Base-by-base conservation (phyloP, 2,113 vertebrate species). In the Cichladusa arquata region DNA sequence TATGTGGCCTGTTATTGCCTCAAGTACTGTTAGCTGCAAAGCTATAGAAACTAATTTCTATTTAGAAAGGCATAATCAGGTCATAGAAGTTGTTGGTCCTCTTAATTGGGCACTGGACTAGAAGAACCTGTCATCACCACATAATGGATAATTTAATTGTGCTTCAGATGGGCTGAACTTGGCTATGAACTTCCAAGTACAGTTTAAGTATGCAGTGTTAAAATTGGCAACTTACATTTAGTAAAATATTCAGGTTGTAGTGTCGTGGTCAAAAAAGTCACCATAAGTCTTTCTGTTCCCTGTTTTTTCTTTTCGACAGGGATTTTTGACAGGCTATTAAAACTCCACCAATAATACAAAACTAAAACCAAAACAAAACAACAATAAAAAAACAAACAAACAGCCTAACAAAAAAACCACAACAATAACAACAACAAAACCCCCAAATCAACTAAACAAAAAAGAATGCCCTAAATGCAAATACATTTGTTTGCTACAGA, bases 261-360 rank as follows among this genome's bases (percentile, higher is more conserved):
- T 45, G 33, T 90, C 66, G 38, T 98, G 98, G 98, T 98, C 98
- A 92, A 97, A 83, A 95, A 83, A 44, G 24, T 73, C 97, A 97
- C 50, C 98, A 98, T 19, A 98, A 97, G 88, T 98, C 98, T 78
- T 98, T 98, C 90, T 99, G 98, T 98, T 98, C 83, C 98, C 97
- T 1, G 97, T 95, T 77, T 98, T 99, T 95, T 98, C 98, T 98
- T 99, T 99, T 56, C 98, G 98, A 86, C 97, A 98, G 96, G 98
- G 98, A 91, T 98, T 99, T 97, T 98, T 99, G 42, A 98, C 98
- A 94, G 98, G 98, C 98, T 97, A 84, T 57, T 45, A 33, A 10
- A 19, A 13, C 8, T 9, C 3, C 12, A 44, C 7, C 15, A 57
- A 19, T 19, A 88, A 33, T 36, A 8, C 25, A 65, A 81, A 66